A percentile compares a stretch with the other conserved stretches of the same genome.
These are phyloP conservation scores for Malurus alboscapulatus DNA, from an alignment of 2,113 vertebrate species.

Conservation along the genomic window DNA sequence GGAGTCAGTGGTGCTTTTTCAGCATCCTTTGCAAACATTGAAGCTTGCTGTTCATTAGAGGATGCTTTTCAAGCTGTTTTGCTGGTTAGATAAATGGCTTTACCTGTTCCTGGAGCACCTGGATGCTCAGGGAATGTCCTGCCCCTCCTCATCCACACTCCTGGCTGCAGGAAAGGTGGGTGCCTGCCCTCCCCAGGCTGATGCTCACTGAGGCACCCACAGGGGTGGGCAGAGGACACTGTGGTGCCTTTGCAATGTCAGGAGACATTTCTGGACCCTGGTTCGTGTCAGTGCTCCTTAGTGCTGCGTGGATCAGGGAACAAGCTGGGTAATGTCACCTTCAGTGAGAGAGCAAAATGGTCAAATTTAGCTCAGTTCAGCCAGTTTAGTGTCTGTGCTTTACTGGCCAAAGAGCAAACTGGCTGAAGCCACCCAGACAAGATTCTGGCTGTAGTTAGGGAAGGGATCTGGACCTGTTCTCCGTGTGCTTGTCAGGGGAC, in stretches of 20 bases:
- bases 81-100: neutral
- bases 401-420: neutral
- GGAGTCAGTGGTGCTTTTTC: neutral
- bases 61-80: neutral
- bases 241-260: neutral
- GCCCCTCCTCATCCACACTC: neutral
- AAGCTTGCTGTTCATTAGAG: neutral
- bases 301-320: neutral
- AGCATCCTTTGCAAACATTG: neutral
- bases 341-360: neutral
- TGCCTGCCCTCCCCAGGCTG: neutral
- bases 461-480: neutral
- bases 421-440: neutral
- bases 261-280: neutral
- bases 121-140: neutral
- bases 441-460: neutral
- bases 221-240: neutral
- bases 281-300: neutral
- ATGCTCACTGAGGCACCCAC: rapidly evolving
- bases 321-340: neutral
- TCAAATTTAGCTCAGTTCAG: neutral
- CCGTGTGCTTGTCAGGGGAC: rapidly evolving
- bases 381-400: neutral
- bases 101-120: neutral
- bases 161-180: neutral